Base-by-base conservation (phyloP, 2,797 vertebrate species). In the Sebastes elongatus region DNA sequence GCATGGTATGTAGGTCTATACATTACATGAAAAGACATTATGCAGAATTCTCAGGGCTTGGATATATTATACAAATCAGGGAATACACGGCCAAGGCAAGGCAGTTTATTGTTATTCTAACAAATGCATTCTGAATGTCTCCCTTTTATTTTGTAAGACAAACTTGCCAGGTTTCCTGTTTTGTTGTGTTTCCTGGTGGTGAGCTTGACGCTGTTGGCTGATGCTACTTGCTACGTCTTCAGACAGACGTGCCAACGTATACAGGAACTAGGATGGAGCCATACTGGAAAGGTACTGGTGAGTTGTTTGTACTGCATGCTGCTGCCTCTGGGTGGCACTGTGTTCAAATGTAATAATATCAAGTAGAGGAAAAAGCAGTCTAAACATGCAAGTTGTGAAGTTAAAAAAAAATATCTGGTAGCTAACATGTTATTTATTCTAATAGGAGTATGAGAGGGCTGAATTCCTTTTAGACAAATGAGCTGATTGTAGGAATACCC, bases 271-370 rank as follows among this genome's bases (percentile, higher is more conserved):
- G 25, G n/a, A 23, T 13, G 71, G 6, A 22, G 81, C 64, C 87
- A 80, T 82, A 53, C 35, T 83, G 71, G 63, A 62, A 60, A 66
- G 63, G 63, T 69, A 14, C 25, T 32, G 10, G 7, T 23, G 2
- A 27, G 14, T 22, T 66, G 18, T 25, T 63, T 89, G 88, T 53
- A 82, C 53, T 89, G 68, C 73, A 13, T 5, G 6, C 22, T 74
- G 4, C 35, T 25, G 59, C 92, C 94, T 78, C 83, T 86, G 38
- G 89, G 80, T 90, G 94, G 86, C 91, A 52, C 76, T 93, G 76
- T 85, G n/a, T 64, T 85, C 88, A 85, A 84, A 88, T 59, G 4
- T 78, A 82, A 82, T 35, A 69, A 16, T 14, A 22, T 46, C 28
- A 70, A 33, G 23, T 2, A 9, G 8, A 32, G 2, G 13, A 52